phyloP scores from a whole-genome alignment of 2,113 vertebrate genomes.

The Ameiurus melas region DNA sequence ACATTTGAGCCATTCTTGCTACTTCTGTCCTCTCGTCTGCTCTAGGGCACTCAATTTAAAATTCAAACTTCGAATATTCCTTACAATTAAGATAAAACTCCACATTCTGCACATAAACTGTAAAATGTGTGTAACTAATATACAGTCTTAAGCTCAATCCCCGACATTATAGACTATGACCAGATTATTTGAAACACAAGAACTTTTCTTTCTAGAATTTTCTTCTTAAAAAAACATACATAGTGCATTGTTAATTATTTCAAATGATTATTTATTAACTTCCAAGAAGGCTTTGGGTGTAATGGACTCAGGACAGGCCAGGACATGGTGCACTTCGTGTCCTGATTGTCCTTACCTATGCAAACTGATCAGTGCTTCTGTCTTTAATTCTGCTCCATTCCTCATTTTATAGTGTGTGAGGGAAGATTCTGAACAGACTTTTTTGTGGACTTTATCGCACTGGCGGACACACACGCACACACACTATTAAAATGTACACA shows the following conservation, averaged over 20 bases:
- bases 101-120: no score
- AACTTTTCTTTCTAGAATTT: no score
- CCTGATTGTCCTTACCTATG: neutral
- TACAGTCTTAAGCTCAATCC: no score
- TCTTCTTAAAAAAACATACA: no score
- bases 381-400: slow-evolving; percentile 13
- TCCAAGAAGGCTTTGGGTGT: neutral
- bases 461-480: neutral
- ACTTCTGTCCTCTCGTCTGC: no score
- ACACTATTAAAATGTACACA: neutral
- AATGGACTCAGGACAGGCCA: neutral
- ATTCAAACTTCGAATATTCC: no score
- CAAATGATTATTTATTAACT: neutral
- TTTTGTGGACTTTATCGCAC: neutral
- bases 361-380: neutral
- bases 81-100: no score
- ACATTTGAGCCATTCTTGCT: no score
- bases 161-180: no score
- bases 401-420: neutral
- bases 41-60: no score
- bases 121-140: no score
- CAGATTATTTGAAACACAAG: no score
- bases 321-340: neutral
- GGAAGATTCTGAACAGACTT: neutral
- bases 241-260: neutral